These are phyloP conservation scores for Deilephila elpenor DNA, from an alignment of 2,888 invertebrate genomes.

Conservation along the genomic window DNA sequence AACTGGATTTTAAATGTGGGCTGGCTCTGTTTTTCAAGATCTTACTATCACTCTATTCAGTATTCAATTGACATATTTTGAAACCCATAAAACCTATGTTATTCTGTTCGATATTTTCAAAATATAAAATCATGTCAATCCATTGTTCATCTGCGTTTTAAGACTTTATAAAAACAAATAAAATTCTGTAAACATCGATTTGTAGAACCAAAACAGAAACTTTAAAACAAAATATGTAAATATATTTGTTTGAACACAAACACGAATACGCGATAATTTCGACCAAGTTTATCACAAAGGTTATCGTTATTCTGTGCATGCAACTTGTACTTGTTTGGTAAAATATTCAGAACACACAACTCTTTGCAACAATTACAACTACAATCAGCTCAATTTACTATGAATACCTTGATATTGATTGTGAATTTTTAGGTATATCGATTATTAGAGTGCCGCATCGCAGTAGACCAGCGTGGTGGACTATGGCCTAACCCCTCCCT, in stretches of 20 bases:
- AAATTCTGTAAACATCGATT: neutral
- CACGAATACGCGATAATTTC: neutral
- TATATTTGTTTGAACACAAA: neutral
- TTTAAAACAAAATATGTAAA: slow-evolving; percentile 2
- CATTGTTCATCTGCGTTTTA: too few relatives aligned
- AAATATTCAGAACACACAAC: neutral
- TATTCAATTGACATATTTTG: too few relatives aligned
- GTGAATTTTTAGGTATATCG: neutral
- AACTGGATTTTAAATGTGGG: too few relatives aligned
- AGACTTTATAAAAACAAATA: too few relatives aligned
- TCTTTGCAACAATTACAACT: neutral
- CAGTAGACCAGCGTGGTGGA: too few relatives aligned
- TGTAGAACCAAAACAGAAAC: neutral
- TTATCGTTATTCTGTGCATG: neutral
- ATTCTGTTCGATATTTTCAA: too few relatives aligned
- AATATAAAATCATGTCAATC: too few relatives aligned
- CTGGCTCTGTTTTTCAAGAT: too few relatives aligned
- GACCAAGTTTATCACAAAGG: slow-evolving; percentile 13
- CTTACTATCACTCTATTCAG: too few relatives aligned
- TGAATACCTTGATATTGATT: neutral
- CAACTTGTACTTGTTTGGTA: neutral
- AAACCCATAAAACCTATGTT: too few relatives aligned
- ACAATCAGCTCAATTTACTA: neutral
- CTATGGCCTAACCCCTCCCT: too few relatives aligned
- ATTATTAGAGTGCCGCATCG: too few relatives aligned